These are phyloP conservation scores for Pachycephala philippinensis DNA, from an alignment of 2,113 vertebrate genomes.

Conservation along the genomic window DNA sequence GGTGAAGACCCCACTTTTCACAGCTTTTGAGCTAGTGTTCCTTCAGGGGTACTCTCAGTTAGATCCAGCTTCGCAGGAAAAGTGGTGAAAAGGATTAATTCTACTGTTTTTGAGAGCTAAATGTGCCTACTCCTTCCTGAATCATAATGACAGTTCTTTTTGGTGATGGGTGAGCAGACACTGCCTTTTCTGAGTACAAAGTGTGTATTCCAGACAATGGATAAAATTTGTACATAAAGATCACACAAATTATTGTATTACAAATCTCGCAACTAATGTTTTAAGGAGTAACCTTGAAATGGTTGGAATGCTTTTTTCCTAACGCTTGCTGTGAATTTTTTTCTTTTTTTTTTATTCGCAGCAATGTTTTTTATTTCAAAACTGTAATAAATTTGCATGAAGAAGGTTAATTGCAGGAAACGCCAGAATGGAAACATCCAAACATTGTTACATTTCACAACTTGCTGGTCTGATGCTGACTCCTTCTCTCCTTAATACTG, in stretches of 20 bases:
- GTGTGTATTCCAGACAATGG: background rate
- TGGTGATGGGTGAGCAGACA: background rate
- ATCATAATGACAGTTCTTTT: background rate
- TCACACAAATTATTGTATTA: background rate
- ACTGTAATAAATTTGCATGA: constrained; percentile 19
- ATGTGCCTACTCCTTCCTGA: background rate
- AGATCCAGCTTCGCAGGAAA: background rate
- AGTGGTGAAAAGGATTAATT: background rate
- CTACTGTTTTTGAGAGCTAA: background rate
- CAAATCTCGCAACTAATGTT: background rate
- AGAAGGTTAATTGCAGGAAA: constrained; percentile 9
- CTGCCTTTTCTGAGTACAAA: background rate
- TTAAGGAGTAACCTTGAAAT: background rate
- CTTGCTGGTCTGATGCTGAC: background rate
- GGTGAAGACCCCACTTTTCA: background rate
- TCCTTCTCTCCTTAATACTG: background rate
- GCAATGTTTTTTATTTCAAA: background rate
- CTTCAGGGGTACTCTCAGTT: background rate
- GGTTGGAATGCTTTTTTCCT: background rate
- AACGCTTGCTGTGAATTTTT: background rate
- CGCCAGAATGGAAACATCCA: background rate
- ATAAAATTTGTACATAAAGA: background rate
- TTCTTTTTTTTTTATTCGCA: background rate
- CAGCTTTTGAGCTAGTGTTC: background rate
- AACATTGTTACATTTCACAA: background rate